Evolutionary conservation across 2,113 vertebrate species (phyloP).

Genomic region (Dendropsophus ebraccatus): DNA sequence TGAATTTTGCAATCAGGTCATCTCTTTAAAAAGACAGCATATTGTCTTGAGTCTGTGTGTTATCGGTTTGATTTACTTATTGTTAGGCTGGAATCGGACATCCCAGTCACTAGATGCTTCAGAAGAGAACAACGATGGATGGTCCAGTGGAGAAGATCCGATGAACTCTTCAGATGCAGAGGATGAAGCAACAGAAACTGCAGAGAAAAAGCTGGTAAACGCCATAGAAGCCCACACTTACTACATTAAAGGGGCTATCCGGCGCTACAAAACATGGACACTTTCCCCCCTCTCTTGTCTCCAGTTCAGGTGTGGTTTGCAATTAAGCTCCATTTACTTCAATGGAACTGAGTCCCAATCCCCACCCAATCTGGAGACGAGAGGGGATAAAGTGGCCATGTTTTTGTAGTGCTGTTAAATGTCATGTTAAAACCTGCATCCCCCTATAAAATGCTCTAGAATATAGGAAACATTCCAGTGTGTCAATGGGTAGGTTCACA

Average conservation of each 20-base stretch:
- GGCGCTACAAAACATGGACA: too few species aligned
- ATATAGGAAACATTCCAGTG: too few species aligned
- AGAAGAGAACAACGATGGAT: constrained; percentile 88
- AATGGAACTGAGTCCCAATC: too few species aligned
- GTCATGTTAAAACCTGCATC: too few species aligned
- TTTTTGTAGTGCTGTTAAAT: too few species aligned
- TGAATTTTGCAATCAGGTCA: neutral
- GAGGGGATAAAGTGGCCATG: too few species aligned
- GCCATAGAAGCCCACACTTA: constrained; percentile 40
- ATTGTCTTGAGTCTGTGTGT: neutral
- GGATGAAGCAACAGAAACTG: constrained; percentile 74
- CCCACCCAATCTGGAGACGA: too few species aligned
- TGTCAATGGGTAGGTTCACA: too few species aligned
- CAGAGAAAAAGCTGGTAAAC: constrained; percentile 84
- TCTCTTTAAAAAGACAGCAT: neutral
- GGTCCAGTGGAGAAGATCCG: constrained; percentile 91
- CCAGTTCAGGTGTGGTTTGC: too few species aligned
- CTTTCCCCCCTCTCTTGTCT: too few species aligned
- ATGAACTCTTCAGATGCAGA: constrained; percentile 91
- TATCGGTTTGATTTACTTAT: neutral
- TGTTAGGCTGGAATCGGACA: constrained; percentile 87
- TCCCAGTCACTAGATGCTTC: constrained; percentile 85
- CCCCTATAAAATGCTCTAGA: too few species aligned
- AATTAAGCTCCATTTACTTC: too few species aligned
- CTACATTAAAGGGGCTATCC: neutral